These are phyloP conservation scores for Apus apus DNA, from an alignment of 2,113 vertebrate genomes.

Conservation along the genomic window DNA sequence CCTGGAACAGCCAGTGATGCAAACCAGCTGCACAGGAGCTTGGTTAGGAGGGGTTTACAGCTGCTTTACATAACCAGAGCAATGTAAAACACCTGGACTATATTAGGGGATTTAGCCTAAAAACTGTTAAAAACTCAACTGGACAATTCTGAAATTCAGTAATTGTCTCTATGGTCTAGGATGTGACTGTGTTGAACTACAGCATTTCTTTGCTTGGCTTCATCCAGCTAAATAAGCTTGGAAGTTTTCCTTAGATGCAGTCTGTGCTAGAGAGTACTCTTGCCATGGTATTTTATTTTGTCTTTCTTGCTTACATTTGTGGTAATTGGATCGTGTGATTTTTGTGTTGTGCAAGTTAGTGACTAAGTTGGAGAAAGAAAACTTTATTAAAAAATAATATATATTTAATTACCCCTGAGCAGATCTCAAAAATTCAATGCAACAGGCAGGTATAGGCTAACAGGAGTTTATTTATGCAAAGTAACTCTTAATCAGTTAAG, in stretches of 20 bases:
- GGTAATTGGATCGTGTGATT: neutral
- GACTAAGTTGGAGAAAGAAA: neutral
- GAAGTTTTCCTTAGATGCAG: neutral
- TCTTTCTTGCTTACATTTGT: neutral
- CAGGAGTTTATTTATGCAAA: neutral
- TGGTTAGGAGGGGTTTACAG: constrained; percentile 19
- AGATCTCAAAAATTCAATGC: neutral
- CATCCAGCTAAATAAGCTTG: neutral
- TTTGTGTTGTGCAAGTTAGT: neutral
- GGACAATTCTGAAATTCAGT: constrained; percentile 8
- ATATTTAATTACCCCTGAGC: neutral
- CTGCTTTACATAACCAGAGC: constrained; percentile 14
- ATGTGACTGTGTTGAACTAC: neutral
- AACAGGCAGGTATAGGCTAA: neutral
- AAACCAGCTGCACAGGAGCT: constrained; percentile 38
- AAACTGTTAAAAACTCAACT: neutral
- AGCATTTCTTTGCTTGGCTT: constrained; percentile 26
- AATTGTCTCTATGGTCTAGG: neutral
- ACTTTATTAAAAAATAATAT: neutral
- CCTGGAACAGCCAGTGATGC: neutral
- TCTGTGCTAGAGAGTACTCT: neutral
- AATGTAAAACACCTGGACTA: constrained; percentile 1
- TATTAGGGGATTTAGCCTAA: neutral
- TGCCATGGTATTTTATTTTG: neutral
- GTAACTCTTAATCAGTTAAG: neutral